These are phyloP conservation scores for Umimayanthus kanabou DNA, from an alignment of 92 coral and sea anemone genomes.

Conservation along the genomic window DNA sequence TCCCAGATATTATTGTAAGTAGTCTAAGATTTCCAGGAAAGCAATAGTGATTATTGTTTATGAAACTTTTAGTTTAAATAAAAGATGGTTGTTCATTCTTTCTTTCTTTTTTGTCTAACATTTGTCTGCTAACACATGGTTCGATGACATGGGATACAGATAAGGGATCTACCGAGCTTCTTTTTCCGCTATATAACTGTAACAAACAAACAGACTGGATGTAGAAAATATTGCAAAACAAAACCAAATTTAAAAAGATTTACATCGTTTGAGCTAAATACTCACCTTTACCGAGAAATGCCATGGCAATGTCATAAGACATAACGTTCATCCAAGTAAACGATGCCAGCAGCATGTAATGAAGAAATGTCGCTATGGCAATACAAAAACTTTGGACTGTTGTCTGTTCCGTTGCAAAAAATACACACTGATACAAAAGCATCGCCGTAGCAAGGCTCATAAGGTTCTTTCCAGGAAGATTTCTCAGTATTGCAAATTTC, in stretches of 20 bases:
- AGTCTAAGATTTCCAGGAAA: too few relatives aligned
- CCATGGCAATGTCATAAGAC: constrained; percentile 11
- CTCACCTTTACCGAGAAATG: constrained; percentile 11
- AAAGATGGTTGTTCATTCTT: too few relatives aligned
- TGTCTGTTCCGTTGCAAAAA: neutral
- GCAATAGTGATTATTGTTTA: too few relatives aligned
- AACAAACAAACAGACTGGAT: too few relatives aligned
- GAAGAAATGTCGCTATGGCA: neutral
- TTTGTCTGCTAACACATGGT: neutral
- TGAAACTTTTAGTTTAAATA: too few relatives aligned
- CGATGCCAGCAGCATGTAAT: neutral
- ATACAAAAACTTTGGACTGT: neutral
- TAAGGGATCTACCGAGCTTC: too few relatives aligned
- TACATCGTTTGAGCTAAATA: too few relatives aligned
- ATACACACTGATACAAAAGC: constrained; percentile 1
- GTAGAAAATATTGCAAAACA: neutral
- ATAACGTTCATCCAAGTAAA: constrained; percentile 16
- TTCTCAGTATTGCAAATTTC: neutral
- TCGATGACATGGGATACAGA: neutral
- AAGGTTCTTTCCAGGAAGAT: constrained; percentile 8
- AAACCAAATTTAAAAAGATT: neutral
- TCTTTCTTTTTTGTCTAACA: too few relatives aligned
- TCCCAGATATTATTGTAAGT: too few relatives aligned
- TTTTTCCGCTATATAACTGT: too few relatives aligned
- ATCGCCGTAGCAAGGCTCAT: constrained; percentile 8